A percentile compares a stretch with the other conserved stretches of the same genome.
Conservation (phyloP, 2,113 vertebrate species). For the Mormyrus iriodes region DNA sequence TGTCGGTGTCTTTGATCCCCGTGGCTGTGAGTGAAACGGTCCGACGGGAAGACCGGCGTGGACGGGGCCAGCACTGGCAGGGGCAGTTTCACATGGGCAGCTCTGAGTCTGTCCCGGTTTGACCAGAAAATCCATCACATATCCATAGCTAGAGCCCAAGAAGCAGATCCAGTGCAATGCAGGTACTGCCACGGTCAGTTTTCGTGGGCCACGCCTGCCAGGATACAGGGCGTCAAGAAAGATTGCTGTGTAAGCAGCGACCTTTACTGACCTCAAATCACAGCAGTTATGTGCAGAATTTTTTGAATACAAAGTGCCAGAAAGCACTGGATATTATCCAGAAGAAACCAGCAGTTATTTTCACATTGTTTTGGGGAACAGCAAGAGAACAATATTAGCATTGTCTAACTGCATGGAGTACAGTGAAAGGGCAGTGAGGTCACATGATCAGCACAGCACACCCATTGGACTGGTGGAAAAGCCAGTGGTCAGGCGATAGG, state of each 20-base stretch:
- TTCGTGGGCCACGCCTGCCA: not conserved
- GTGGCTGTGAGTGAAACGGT: not conserved
- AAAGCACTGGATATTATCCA: not conserved
- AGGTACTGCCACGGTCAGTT: not conserved
- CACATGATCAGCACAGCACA: not conserved
- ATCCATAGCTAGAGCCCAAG: not conserved
- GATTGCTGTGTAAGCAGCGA: not conserved
- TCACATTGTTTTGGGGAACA: not conserved
- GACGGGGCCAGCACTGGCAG: not conserved
- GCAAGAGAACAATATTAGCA: not conserved
- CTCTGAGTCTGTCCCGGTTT: not conserved
- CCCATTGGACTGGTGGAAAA: not conserved
- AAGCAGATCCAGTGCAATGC: not conserved
- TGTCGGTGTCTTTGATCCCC: constrained; percentile 35
- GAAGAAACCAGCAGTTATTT: not conserved
- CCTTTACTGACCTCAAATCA: not conserved
- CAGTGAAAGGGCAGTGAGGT: not conserved
- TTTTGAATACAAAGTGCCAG: not conserved
- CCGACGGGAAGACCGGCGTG: not conserved
- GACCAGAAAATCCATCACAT: not conserved
- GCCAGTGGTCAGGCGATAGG: not conserved
- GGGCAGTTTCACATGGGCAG: not conserved
- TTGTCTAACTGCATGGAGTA: not conserved
- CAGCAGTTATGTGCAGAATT: not conserved
- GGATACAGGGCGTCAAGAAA: not conserved